These are phyloP conservation scores for Rotaria macrura DNA, from an alignment of 2,888 invertebrate genomes.

Conservation along the genomic window DNA sequence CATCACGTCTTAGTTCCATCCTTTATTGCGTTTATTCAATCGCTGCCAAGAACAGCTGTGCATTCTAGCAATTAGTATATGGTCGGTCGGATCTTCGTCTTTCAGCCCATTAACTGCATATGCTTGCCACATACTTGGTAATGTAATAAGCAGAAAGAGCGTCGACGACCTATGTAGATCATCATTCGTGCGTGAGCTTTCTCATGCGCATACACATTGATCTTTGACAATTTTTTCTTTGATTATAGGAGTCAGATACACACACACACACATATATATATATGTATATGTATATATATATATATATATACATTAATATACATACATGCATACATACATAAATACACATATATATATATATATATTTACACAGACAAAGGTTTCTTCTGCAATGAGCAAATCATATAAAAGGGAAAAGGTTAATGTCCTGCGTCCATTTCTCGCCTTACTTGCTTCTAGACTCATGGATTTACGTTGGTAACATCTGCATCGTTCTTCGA, in stretches of 20 bases:
- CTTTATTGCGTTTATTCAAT: not conserved
- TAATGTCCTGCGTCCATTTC: not conserved
- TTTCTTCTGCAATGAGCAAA: not conserved
- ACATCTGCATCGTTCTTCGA: conserved; percentile 4
- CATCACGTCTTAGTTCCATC: not conserved
- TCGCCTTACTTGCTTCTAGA: not conserved
- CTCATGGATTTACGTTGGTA: not conserved
- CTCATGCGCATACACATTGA: not conserved
- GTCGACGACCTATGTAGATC: not conserved
- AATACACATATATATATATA: not conserved
- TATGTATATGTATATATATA: not conserved
- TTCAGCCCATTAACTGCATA: conserved; percentile 12
- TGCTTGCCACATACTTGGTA: not conserved
- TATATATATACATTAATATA: not conserved
- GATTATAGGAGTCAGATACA: not conserved
- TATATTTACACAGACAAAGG: not conserved
- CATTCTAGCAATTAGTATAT: not conserved
- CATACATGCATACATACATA: not conserved
- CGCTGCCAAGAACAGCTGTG: not conserved
- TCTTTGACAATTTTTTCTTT: not conserved
- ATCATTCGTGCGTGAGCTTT: not conserved
- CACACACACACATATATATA: too few relatives aligned
- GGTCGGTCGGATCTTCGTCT: not conserved
- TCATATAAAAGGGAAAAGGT: not conserved
- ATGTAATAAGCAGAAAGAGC: not conserved